Evolutionary conservation across 2,888 invertebrate genomes (phyloP), one percentile per base, ranked within the genome.

Genomic region (Parnassius mnemosyne): DNA sequence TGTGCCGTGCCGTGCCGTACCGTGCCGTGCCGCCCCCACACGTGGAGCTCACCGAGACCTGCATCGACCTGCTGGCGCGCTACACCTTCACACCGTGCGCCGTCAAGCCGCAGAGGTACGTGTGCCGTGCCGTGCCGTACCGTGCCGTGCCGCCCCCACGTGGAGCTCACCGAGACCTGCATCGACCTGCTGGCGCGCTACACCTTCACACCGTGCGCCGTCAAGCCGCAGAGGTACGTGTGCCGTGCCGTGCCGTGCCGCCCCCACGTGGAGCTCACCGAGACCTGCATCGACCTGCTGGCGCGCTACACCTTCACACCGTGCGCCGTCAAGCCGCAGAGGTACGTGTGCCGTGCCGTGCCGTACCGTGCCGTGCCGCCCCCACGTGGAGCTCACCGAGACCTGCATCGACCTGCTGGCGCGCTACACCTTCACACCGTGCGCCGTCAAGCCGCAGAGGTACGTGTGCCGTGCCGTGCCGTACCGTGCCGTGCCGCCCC

Each of bases 341-440:
- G 43, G 43, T 43, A 43, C 43, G 43, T 43, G 16, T 16, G 16
- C 16, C 16, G 16, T 16, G 16, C 16, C 16, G 25, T 25, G 16
- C 16, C 16, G 16, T 16, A 1, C 16, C 16, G 25, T 25, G 25
- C 25, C 25, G 25, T 25, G 25, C 25, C 25, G 5, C 25, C 25
- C 5, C 25, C 25, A 25, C 25, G 25, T 3, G 10, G 10, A 43
- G 43, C 43, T 43, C 43, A 43, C 3, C 0, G 98, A 98, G 92
- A 98, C 98, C 20, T 98, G 97, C 84, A 95, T 97, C 66, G 98
- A 87, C 79, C 82, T 87, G 78, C 95, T 87, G 59, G 84, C 88
- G 73, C 77, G 87, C 3, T 87, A 87, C 81, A 77, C 87, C 49
- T 49, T 49, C 49, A 49, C 49, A 9, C 49, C 49, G 49, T 83